Percentiles rank a stretch among this genome's conserved stretches.
phyloP scores from a whole-genome alignment of 2,888 invertebrate species.

The Strigamia crassipes region DNA sequence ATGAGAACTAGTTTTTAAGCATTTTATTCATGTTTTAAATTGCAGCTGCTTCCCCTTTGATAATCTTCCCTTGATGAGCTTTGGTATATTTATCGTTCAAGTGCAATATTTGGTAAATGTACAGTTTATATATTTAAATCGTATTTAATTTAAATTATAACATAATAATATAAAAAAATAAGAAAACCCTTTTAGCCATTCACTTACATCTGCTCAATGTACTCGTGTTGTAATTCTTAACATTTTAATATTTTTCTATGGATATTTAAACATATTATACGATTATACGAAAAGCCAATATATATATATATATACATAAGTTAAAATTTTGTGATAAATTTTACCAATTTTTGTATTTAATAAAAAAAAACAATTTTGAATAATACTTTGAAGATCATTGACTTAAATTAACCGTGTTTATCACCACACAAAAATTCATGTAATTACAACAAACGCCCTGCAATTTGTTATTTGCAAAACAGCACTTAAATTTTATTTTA shows the following conservation, averaged over 20 bases:
- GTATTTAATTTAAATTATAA: slow-evolving; percentile 31
- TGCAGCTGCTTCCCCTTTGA: neutral
- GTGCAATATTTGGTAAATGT: slow-evolving; percentile 40
- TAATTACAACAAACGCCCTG: neutral
- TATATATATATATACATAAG: too few species aligned
- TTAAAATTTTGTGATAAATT: slow-evolving; percentile 22
- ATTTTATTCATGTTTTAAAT: neutral
- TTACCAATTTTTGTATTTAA: slow-evolving; percentile 20
- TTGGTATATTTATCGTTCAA: slow-evolving; percentile 2
- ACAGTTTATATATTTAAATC: slow-evolving; percentile 22
- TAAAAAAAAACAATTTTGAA: neutral
- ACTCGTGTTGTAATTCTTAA: neutral
- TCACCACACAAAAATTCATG: neutral
- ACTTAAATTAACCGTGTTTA: neutral
- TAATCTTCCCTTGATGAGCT: neutral
- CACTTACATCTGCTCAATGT: slow-evolving; percentile 1
- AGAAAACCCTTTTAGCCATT: neutral
- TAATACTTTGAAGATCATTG: slow-evolving; percentile 13
- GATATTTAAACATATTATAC: neutral
- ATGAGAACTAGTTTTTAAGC: neutral
- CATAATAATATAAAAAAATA: neutral
- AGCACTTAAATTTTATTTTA: neutral
- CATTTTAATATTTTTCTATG: neutral
- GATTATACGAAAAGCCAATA: neutral
- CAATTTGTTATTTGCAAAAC: neutral